These are phyloP conservation scores for Bos javanicus DNA, from an alignment of 2,113 vertebrate genomes.

Conservation along the genomic window DNA sequence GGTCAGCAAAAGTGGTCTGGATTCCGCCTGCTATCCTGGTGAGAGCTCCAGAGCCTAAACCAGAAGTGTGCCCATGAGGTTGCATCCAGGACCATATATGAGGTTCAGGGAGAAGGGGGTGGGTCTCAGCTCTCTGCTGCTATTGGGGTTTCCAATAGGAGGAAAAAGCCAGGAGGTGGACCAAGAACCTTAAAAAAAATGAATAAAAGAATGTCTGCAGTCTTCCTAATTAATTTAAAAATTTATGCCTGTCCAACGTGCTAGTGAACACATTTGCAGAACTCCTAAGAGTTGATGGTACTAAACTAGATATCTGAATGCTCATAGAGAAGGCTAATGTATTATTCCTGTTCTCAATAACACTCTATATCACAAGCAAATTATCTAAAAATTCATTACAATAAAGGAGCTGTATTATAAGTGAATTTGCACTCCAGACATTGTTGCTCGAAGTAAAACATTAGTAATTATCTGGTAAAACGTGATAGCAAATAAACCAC, in stretches of 20 bases:
- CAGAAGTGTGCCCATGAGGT: background rate
- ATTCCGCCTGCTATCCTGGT: background rate
- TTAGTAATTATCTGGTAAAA: background rate
- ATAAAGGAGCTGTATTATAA: background rate
- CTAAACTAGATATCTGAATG: background rate
- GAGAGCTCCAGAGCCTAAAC: background rate
- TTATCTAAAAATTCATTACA: background rate
- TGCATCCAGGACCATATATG: background rate
- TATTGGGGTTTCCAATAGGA: background rate
- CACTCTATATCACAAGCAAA: background rate
- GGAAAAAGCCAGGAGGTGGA: background rate
- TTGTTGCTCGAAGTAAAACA: background rate
- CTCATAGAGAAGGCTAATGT: background rate
- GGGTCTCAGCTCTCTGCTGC: constrained; percentile 20
- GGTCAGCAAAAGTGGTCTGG: background rate
- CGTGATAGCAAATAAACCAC: background rate
- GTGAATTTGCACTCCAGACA: background rate
- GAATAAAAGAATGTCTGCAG: background rate
- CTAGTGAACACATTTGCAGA: background rate
- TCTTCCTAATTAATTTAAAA: background rate
- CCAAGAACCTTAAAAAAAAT: background rate
- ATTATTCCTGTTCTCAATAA: background rate
- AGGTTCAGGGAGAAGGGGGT: background rate
- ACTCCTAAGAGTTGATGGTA: background rate
- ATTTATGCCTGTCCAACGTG: background rate